These are phyloP conservation scores for Chymomyza amoena DNA, from an alignment of 2,888 invertebrate species.

Conservation along the genomic window DNA sequence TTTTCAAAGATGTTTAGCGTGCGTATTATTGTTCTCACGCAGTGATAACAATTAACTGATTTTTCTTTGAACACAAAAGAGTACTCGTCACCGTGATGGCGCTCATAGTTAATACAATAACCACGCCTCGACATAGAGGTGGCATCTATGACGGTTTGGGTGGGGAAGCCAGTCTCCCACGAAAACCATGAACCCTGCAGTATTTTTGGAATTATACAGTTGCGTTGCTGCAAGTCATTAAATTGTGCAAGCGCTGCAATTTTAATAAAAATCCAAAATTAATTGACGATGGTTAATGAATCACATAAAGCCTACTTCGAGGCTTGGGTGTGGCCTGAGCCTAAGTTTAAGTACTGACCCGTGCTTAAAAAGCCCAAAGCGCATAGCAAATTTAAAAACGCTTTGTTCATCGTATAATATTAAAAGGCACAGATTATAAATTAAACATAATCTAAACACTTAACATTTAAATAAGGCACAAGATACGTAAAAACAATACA, in stretches of 20 bases:
- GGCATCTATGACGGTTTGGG: slow-evolving; percentile 89
- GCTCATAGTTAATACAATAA: slow-evolving; percentile 84
- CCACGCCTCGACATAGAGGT: slow-evolving; percentile 88
- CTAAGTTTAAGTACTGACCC: slow-evolving; percentile 41
- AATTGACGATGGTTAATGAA: slow-evolving; percentile 36
- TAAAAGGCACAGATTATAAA: slow-evolving; percentile 6
- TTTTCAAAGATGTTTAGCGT: slow-evolving; percentile 94
- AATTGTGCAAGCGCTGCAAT: slow-evolving; percentile 47
- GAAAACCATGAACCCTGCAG: slow-evolving; percentile 94
- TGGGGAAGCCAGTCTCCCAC: slow-evolving; percentile 90
- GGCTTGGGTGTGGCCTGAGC: slow-evolving; percentile 59
- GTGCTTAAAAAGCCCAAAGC: slow-evolving; percentile 34
- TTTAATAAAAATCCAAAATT: neutral
- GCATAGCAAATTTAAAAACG: slow-evolving; percentile 33
- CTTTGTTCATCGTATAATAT: slow-evolving; percentile 34
- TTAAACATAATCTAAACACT: slow-evolving; percentile 34
- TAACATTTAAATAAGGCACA: slow-evolving; percentile 16
- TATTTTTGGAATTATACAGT: slow-evolving; percentile 87
- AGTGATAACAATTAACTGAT: slow-evolving; percentile 85
- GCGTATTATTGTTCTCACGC: slow-evolving; percentile 90
- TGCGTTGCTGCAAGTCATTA: slow-evolving; percentile 60
- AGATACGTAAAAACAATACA: slow-evolving; percentile 11
- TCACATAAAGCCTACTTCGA: slow-evolving; percentile 40
- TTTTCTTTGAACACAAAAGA: slow-evolving; percentile 88
- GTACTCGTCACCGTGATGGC: slow-evolving; percentile 89